Evolutionary conservation across 2,113 vertebrate species (phyloP), one percentile per base, ranked within the genome.

Genomic region (Odocoileus virginianus): DNA sequence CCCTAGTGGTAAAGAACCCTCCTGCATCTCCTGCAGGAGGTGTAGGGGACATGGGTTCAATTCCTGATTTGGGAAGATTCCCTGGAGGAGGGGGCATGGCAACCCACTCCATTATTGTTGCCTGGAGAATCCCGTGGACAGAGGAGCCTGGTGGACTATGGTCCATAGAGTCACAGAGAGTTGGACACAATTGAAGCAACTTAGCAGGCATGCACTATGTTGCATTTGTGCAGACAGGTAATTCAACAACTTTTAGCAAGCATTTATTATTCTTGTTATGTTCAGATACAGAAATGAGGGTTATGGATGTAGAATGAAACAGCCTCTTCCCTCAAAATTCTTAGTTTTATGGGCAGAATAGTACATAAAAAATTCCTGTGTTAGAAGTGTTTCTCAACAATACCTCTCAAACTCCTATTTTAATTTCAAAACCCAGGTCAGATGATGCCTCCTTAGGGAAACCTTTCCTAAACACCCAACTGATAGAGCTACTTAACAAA

Each of bases 391-490:
- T 94, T 58, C 10, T 91, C 50, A 55, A 30, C 12, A 57, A 43
- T 36, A 50, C 15, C 27, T 87, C 23, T 52, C 30, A 27, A 93
- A 86, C 3, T 93, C 27, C 27, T 92, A 30, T 61, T 95, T 91
- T 87, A 84, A n/a, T 94, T 95, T 96, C 67, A 91, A 92, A 98
- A 95, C 82, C 58, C 43, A 84, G 87, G 79, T 89, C 25, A 87
- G n/a, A 45, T 21, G 15, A 78, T 16, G 45, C 8, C 13, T 43
- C 13, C 67, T 97, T 81, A 47, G 27, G 7, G 82, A 96, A 71
- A 50, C 11, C 28, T 94, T 94, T 15, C 6, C 11, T 89, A 54
- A 52, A 17, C 7, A 13, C 19, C 16, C 9, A 91, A 50, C 6
- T 74, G 28, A 60, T 16, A 88, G 50, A 78, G n/a, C 23, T 79